Conservation (phyloP, 2,888 invertebrate species). For the Drosophila maculinotata region DNA sequence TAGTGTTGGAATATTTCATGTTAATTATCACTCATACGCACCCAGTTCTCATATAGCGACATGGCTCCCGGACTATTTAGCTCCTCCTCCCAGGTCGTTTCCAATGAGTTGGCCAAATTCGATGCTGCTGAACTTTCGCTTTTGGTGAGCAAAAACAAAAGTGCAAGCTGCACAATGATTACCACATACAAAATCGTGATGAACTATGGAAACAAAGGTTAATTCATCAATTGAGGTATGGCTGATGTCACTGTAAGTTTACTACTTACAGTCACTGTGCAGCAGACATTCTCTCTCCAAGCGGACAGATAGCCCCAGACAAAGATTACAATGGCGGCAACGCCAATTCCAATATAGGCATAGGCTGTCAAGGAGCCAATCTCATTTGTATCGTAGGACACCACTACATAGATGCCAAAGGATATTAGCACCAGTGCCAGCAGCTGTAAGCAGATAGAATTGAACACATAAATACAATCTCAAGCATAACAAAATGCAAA, state of each 20-base stretch:
- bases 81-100: conserved; percentile 85
- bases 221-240: not conserved
- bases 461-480: not conserved
- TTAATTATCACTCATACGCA: conserved; percentile 39
- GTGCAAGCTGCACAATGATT: conserved; percentile 64
- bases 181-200: conserved; percentile 66
- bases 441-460: conserved; percentile 54
- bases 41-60: conserved; percentile 81
- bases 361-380: conserved; percentile 51
- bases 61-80: conserved; percentile 76
- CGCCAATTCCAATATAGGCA: conserved; percentile 69
- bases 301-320: conserved; percentile 96
- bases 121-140: conserved; percentile 51
- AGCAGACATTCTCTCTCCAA: conserved; percentile 93
- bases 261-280: conserved; percentile 91
- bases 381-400: conserved; percentile 67
- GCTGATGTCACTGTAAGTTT: conserved; percentile 18
- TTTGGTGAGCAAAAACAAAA: conserved; percentile 51
- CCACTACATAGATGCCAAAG: conserved; percentile 73
- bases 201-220: conserved; percentile 85
- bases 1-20: not conserved
- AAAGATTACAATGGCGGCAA: conserved; percentile 86
- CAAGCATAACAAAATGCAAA: conserved; percentile 5
- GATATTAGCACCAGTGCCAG: conserved; percentile 76
- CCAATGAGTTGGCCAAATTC: conserved; percentile 72